Percentiles rank a stretch among this genome's conserved stretches.
Evolutionary conservation across 2,113 vertebrate species (phyloP).

Genomic region (Reinhardtius hippoglossoides): DNA sequence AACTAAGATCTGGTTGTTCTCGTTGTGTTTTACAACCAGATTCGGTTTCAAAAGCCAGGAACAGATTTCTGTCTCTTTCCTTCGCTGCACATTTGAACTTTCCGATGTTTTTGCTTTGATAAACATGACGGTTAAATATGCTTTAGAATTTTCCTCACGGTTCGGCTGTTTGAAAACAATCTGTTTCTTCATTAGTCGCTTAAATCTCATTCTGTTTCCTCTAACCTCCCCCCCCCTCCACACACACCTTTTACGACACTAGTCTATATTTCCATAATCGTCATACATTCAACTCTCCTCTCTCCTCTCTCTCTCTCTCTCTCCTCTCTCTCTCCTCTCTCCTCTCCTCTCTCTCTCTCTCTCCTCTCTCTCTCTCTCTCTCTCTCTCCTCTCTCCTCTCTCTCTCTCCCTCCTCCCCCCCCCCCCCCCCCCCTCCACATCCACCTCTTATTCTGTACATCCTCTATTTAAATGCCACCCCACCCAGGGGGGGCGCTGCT

Average conservation of each 20-base stretch:
- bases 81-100: too few relatives aligned
- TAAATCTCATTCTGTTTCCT: slow-evolving; percentile 13
- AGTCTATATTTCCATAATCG: slow-evolving; percentile 45
- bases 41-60: too few relatives aligned
- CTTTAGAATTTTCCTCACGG: background rate
- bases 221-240: background rate
- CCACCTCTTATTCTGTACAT: slow-evolving; percentile 31
- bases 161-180: background rate
- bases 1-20: too few relatives aligned
- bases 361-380: background rate
- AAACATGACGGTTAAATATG: too few relatives aligned
- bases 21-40: too few relatives aligned
- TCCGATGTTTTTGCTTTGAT: too few relatives aligned
- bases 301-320: background rate
- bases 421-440: slow-evolving; percentile 13
- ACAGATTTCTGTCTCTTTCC: too few relatives aligned
- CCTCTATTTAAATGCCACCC: slow-evolving; percentile 71
- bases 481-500: slow-evolving; percentile 55
- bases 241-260: background rate
- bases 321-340: slow-evolving; percentile 1
- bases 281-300: background rate
- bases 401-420: background rate
- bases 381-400: slow-evolving; percentile 2
- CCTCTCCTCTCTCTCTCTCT: background rate
- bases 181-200: slow-evolving; percentile 6